Evolutionary conservation across 1,140 invertebrate species (phyloP).

Genomic region (Augochlora pura): DNA sequence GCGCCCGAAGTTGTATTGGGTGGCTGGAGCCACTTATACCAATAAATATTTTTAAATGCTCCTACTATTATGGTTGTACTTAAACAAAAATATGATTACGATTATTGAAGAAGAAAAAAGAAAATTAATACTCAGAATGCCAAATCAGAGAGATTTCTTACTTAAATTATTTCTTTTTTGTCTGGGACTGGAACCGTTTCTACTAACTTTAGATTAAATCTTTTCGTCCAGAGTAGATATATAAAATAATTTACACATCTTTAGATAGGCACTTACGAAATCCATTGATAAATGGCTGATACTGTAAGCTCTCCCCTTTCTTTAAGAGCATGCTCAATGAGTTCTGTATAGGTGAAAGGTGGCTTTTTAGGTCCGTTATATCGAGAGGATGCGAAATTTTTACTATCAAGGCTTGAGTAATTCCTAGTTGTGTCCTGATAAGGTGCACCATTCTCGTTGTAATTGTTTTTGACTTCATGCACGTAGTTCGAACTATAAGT

Average conservation of each 20-base stretch:
- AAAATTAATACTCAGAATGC: too few relatives aligned
- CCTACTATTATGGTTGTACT: too few relatives aligned
- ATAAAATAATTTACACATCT: background rate
- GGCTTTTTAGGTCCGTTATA: constrained; percentile 85
- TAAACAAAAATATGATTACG: too few relatives aligned
- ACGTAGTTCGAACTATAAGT: constrained; percentile 37
- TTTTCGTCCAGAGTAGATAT: too few relatives aligned
- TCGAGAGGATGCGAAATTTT: constrained; percentile 60
- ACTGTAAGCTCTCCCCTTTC: constrained; percentile 92
- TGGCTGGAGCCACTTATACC: too few relatives aligned
- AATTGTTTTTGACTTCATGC: constrained; percentile 51
- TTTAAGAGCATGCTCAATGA: constrained; percentile 91
- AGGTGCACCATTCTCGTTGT: constrained; percentile 39
- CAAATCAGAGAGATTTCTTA: too few relatives aligned
- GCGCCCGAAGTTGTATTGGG: too few relatives aligned
- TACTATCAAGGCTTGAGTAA: constrained; percentile 49
- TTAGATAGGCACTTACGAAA: constrained; percentile 88
- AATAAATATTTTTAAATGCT: too few relatives aligned
- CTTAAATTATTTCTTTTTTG: too few relatives aligned
- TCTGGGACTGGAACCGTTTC: too few relatives aligned
- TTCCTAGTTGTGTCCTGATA: constrained; percentile 40
- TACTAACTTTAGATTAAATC: too few relatives aligned
- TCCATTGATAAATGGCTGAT: constrained; percentile 95
- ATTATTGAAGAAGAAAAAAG: too few relatives aligned
- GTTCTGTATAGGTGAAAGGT: constrained; percentile 92